Percentiles rank a stretch among this genome's conserved stretches.
phyloP scores from a whole-genome alignment of 2,797 vertebrate species.

The Xiphophorus birchmanni region DNA sequence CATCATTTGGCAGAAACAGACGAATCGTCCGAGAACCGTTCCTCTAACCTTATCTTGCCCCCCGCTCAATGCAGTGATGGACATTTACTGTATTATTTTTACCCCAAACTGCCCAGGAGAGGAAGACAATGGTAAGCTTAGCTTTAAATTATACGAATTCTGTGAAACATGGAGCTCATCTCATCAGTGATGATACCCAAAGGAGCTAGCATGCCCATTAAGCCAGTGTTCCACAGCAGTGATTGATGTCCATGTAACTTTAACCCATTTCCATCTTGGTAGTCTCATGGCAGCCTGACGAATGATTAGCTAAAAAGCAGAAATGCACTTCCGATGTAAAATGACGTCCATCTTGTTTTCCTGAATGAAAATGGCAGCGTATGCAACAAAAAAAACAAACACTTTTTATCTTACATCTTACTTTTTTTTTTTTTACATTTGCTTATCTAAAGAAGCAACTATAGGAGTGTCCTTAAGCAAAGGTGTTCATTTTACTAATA shows the following conservation, averaged over 20 bases:
- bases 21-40: slow-evolving; percentile 44
- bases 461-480: not conserved
- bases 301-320: slow-evolving; percentile 15
- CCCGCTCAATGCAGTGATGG: slow-evolving; percentile 32
- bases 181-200: slow-evolving; percentile 28
- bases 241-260: slow-evolving; percentile 63
- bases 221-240: slow-evolving; percentile 21
- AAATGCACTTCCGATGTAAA: not conserved
- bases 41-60: slow-evolving; percentile 53
- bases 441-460: not conserved
- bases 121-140: slow-evolving; percentile 40
- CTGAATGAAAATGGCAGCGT: not conserved
- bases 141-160: slow-evolving; percentile 25
- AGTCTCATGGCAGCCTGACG: slow-evolving; percentile 34
- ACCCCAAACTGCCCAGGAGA: slow-evolving; percentile 3
- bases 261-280: slow-evolving; percentile 50
- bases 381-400: not conserved
- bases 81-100: slow-evolving; percentile 27
- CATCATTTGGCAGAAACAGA: slow-evolving; percentile 30
- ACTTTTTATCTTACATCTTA: not conserved
- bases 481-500: not conserved
- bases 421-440: not conserved
- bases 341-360: slow-evolving; percentile 13
- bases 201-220: slow-evolving; percentile 45
- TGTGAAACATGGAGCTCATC: slow-evolving; percentile 26